phyloP scores from a whole-genome alignment of 2,113 vertebrate species.

The Oreochromis spilurus region DNA sequence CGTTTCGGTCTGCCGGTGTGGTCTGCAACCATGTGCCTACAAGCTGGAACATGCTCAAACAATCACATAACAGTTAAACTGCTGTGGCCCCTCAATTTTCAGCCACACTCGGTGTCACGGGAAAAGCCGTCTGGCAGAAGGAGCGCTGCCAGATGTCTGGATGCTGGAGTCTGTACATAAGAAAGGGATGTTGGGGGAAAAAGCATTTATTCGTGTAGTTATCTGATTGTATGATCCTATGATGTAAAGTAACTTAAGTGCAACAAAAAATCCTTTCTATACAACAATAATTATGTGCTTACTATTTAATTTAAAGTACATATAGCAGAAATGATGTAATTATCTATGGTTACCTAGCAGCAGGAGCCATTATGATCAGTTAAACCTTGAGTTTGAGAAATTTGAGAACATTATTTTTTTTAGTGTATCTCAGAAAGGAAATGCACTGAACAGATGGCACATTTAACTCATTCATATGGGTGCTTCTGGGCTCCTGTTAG shows the following conservation, averaged over 20 bases:
- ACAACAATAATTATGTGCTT: background rate
- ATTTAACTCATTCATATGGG: background rate
- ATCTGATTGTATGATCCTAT: background rate
- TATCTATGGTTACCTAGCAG: background rate
- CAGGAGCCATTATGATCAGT: background rate
- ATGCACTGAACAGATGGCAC: background rate
- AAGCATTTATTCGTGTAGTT: background rate
- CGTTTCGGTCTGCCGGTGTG: conserved; percentile 9
- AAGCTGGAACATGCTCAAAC: conserved; percentile 49
- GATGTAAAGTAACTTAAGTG: background rate
- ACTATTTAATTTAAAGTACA: background rate
- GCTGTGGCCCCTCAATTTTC: conserved; percentile 28
- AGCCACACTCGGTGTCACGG: background rate
- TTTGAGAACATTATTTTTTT: background rate
- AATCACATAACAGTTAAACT: conserved; percentile 50
- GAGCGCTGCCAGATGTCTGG: conserved; percentile 46
- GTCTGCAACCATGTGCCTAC: conserved; percentile 3
- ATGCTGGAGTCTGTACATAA: background rate
- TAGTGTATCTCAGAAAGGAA: background rate
- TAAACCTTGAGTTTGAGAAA: background rate
- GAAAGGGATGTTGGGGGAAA: background rate
- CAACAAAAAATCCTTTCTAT: background rate
- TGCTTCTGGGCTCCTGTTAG: background rate
- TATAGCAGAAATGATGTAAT: background rate
- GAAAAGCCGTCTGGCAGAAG: background rate